Base-by-base conservation (phyloP, 2,113 vertebrate genomes). In the Poecilia latipinna region DNA sequence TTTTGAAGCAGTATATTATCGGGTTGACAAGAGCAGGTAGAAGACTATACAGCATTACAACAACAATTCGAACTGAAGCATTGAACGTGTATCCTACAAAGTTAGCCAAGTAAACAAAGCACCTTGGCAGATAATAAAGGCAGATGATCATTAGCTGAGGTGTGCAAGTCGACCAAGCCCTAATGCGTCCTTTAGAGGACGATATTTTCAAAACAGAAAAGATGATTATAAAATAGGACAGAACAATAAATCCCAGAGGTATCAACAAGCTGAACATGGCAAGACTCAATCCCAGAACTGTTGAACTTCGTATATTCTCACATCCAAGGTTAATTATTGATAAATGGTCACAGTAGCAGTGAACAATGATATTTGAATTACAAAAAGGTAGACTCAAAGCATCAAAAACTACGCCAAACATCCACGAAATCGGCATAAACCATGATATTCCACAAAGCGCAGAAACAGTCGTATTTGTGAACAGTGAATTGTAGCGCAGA, bases 1-100 rank as follows among this genome's bases (percentile, higher is more conserved):
- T 93, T 82, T 86, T 91, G 5, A 93, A 89, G 57, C 86, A 90
- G 69, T 90, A 93, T 39, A 94, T 91, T 2, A 91, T 11, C 10
- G 93, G 93, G 64, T 93, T 93, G 6, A 93, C 39, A 17, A 86
- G 82, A 31, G 89, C 80, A 70, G 91, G 91, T 13, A 90, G 15
- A 8, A 90, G 64, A 69, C 90, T 93, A 69, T 93, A 93, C 29
- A 90, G 19, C 87, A 94, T 82, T n/a, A 88, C 67, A 1, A 93
- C 8, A 26, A 84, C 26, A 29, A 90, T 78, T 5, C 81, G 80
- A 3, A 84, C 10, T 1, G 87, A 76, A 33, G 33, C 22, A 26
- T 74, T 80, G 12, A 92, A 88, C 19, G 4, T 74, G 44, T 79
- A 81, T 1, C 87, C 88, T 5, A 86, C 4, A 44, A 57, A 29